A percentile compares a stretch with the other conserved stretches of the same genome.
Evolutionary conservation across 2,113 vertebrate genomes (phyloP).

Genomic region (Atherinomorus stipes): DNA sequence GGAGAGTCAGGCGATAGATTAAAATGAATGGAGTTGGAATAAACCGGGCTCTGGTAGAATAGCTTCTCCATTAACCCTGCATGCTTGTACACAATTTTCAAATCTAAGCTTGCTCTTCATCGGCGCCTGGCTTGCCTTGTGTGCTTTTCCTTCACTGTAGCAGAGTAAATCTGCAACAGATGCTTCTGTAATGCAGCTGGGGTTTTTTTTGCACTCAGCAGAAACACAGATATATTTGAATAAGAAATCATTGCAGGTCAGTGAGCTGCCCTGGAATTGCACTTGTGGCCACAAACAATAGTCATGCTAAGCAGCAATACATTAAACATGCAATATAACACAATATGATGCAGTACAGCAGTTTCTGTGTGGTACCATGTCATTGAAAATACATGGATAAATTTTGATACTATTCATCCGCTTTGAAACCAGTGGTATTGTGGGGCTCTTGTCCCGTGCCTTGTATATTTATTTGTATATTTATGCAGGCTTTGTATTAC

Average conservation of each 20-base stretch:
- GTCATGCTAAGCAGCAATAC: not conserved
- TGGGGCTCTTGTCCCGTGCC: no score
- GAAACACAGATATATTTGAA: not conserved
- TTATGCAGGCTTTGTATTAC: no score
- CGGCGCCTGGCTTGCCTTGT: not conserved
- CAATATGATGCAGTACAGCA: no score
- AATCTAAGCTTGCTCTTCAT: conserved; percentile 2
- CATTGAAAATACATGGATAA: no score
- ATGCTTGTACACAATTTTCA: not conserved
- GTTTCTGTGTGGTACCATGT: no score
- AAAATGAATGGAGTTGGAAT: not conserved
- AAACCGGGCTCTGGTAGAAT: not conserved
- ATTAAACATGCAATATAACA: conserved; percentile 1
- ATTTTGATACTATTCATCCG: no score
- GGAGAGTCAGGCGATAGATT: not conserved
- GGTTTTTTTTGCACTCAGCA: not conserved
- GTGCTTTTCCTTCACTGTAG: no score
- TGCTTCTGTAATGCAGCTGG: not conserved
- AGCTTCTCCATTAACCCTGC: not conserved
- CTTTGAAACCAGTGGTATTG: no score
- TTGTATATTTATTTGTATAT: no score
- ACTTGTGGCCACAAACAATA: not conserved
- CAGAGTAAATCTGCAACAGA: not conserved
- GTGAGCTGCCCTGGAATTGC: conserved; percentile 6
- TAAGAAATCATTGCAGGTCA: conserved; percentile 14